A percentile compares a stretch with the other conserved stretches of the same genome.
phyloP scores from a whole-genome alignment of 1,140 invertebrate genomes.

The Cotesia vestalis region DNA sequence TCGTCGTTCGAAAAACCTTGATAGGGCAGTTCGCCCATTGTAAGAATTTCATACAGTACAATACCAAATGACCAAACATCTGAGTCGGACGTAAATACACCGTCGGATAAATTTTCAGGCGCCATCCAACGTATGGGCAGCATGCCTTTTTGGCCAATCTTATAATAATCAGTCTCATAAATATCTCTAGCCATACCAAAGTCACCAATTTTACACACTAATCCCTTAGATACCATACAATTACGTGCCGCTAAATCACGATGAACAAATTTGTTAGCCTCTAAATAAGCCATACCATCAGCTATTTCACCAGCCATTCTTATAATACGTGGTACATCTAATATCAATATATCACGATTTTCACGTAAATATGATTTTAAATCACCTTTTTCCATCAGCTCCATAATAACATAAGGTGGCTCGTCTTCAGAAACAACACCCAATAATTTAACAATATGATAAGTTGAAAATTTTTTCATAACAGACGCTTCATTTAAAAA shows the following conservation, averaged over 20 bases:
- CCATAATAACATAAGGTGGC: constrained; percentile 78
- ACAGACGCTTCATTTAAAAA: constrained; percentile 75
- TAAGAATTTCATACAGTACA: constrained; percentile 81
- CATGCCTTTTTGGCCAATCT: constrained; percentile 71
- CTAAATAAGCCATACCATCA: constrained; percentile 82
- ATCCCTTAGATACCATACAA: constrained; percentile 77
- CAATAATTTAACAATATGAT: constrained; percentile 76
- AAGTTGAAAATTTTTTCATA: constrained; percentile 69
- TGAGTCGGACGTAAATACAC: constrained; percentile 76
- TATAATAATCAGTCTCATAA: constrained; percentile 80
- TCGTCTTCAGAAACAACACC: constrained; percentile 76
- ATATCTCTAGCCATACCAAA: constrained; percentile 79
- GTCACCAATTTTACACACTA: constrained; percentile 79
- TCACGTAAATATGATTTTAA: constrained; percentile 73
- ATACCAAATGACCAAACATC: constrained; percentile 83
- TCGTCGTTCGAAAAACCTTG: constrained; percentile 73
- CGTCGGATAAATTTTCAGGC: constrained; percentile 78
- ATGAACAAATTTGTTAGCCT: constrained; percentile 78
- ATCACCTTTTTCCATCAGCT: constrained; percentile 79
- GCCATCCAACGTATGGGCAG: constrained; percentile 81
- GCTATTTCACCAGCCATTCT: constrained; percentile 81
- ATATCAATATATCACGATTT: constrained; percentile 52
- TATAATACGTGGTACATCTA: constrained; percentile 60
- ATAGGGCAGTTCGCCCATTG: constrained; percentile 79
- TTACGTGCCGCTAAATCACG: constrained; percentile 82